A percentile compares a stretch with the other conserved stretches of the same genome.
phyloP scores from a whole-genome alignment of 2,888 invertebrate species.

The Ceraclea dissimilis region DNA sequence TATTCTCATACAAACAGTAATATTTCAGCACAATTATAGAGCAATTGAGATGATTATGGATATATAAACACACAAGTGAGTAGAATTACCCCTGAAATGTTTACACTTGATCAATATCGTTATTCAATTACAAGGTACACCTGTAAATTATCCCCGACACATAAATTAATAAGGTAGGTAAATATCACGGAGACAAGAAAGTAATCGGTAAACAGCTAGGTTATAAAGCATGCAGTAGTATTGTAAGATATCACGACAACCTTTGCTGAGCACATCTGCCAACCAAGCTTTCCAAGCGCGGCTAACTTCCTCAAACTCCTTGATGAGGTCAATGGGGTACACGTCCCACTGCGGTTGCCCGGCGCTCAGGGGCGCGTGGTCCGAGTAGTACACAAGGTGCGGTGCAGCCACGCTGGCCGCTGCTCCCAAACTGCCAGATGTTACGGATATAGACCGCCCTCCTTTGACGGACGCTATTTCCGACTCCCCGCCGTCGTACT shows the following conservation, averaged over 20 bases:
- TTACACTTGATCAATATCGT: too few relatives aligned
- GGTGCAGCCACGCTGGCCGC: constrained; percentile 36
- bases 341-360: constrained; percentile 53
- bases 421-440: constrained; percentile 22
- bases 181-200: too few relatives aligned
- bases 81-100: too few relatives aligned
- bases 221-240: too few relatives aligned
- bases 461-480: constrained; percentile 27
- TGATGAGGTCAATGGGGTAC: constrained; percentile 76
- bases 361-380: constrained; percentile 63
- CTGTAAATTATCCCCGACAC: too few relatives aligned
- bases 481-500: constrained; percentile 32
- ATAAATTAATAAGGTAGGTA: too few relatives aligned
- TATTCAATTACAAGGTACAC: too few relatives aligned
- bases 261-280: constrained; percentile 61
- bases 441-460: constrained; percentile 22
- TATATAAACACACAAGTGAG: too few relatives aligned
- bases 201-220: too few relatives aligned
- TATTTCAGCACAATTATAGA: too few relatives aligned
- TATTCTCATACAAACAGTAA: too few relatives aligned
- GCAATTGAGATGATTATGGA: too few relatives aligned
- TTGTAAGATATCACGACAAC: constrained; percentile 31
- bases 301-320: constrained; percentile 77
- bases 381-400: constrained; percentile 77
- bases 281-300: constrained; percentile 71